Conservation (phyloP, 2,888 invertebrate species). For the Microchrysa polita region DNA sequence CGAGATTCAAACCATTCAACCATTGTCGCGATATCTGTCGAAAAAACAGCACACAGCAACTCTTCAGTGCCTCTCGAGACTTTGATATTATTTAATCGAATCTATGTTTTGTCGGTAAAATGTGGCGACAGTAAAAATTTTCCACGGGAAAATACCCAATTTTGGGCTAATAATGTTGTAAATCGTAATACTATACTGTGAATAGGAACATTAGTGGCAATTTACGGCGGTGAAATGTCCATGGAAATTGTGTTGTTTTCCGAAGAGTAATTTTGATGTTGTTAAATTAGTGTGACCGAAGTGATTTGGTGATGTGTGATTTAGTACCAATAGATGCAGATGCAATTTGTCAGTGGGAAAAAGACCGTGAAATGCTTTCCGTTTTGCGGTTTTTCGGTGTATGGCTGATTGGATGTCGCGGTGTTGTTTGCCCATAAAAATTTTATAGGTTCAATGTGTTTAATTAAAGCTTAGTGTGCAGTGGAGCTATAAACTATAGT, state of each 20-base stretch:
- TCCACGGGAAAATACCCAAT: constrained; percentile 4
- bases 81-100: constrained; percentile 16
- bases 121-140: not conserved
- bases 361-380: not conserved
- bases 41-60: too few relatives aligned
- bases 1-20: not conserved
- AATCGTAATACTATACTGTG: not conserved
- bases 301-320: constrained; percentile 10
- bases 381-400: too few relatives aligned
- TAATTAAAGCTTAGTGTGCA: too few relatives aligned
- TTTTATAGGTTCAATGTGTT: too few relatives aligned
- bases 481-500: too few relatives aligned
- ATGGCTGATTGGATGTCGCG: too few relatives aligned
- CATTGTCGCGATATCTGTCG: not conserved
- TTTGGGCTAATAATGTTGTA: not conserved
- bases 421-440: too few relatives aligned
- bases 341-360: not conserved
- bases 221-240: constrained; percentile 26
- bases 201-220: not conserved
- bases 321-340: not conserved
- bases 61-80: too few relatives aligned
- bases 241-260: constrained; percentile 14
- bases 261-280: constrained; percentile 1
- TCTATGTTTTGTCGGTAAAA: not conserved
- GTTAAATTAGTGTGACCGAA: not conserved